These are phyloP conservation scores for Agonopterix arenella DNA, from an alignment of 2,888 invertebrate genomes.

Conservation along the genomic window DNA sequence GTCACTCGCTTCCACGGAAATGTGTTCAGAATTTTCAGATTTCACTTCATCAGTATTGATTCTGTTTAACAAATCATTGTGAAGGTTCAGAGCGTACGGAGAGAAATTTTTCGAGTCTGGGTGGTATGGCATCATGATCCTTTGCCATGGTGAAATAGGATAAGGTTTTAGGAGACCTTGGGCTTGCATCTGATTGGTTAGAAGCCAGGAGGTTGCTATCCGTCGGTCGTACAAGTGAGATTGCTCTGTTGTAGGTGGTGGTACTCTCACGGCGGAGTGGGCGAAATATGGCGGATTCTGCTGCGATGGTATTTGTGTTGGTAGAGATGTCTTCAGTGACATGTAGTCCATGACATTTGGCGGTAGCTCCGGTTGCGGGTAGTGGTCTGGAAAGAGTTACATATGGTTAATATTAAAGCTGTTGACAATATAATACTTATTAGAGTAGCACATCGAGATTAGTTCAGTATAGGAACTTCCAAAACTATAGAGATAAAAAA, in stretches of 20 bases:
- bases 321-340: constrained; percentile 52
- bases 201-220: constrained; percentile 73
- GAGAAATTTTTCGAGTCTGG: constrained; percentile 53
- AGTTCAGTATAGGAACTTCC: no score
- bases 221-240: constrained; percentile 60
- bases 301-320: constrained; percentile 36
- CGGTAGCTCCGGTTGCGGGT: constrained; percentile 50
- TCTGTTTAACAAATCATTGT: constrained; percentile 53
- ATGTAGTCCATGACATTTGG: constrained; percentile 67
- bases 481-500: no score
- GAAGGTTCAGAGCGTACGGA: constrained; percentile 55
- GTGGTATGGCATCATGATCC: constrained; percentile 76
- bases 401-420: background rate
- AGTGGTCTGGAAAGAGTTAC: constrained; percentile 50
- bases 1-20: constrained; percentile 77
- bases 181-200: constrained; percentile 71
- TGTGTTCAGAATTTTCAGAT: constrained; percentile 60
- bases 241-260: constrained; percentile 46
- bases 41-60: constrained; percentile 60
- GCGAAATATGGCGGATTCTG: constrained; percentile 60
- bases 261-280: constrained; percentile 57
- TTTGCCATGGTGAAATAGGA: constrained; percentile 75
- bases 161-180: constrained; percentile 69
- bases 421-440: no score
- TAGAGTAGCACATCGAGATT: no score